Base-by-base conservation (phyloP, 2,797 vertebrate genomes). In the Propithecus deckenii region DNA sequence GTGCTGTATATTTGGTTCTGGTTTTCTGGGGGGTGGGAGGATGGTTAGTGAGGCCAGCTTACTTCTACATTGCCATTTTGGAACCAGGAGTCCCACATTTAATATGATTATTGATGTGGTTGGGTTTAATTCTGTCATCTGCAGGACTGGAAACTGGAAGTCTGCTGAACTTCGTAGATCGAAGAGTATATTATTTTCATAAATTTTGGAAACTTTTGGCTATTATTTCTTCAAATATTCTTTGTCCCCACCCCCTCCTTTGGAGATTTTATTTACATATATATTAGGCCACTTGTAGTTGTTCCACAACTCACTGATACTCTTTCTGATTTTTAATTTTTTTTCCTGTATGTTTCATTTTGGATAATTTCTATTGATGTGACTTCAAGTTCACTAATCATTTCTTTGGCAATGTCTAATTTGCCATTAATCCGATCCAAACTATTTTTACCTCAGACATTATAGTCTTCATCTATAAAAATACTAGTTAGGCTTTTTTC, bases 381-480 rank as follows among this genome's bases (percentile, higher is more conserved):
- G 50, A 65, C 41, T 86, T 91, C 22, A 93, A 87, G 80, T 71
- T 93, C 74, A 88, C 20, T 76, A 65, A 76, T 76, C 11, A 93
- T 91, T 92, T 92, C 30, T 92, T 92, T 84, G 61, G 14, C 50
- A 84, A 52, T 80, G 35, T 85, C 78, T 84, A 63, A 80, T 83
- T 84, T 84, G 22, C 17, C 75, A 94, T 92, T 92, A 86, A 59
- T 80, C 52, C 35, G 59, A 50, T 30, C 25, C 41, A 84, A 13
- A 30, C 12, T 71, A 74, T 88, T 92, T 93, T 88, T 93, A 87
- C 86, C 28, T 85, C 35, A 89, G 48, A 83, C 28, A 88, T 72
- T 65, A 28, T 61, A 81, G 41, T 83, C 48, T 95, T 75, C 43
- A 63, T 74, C 25, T 88, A 1, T 86, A 89, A 32, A 89, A 86